Percentiles rank a stretch among this genome's conserved stretches.
Conservation (phyloP, 2,113 vertebrate genomes). For the Calidris pygmaea region DNA sequence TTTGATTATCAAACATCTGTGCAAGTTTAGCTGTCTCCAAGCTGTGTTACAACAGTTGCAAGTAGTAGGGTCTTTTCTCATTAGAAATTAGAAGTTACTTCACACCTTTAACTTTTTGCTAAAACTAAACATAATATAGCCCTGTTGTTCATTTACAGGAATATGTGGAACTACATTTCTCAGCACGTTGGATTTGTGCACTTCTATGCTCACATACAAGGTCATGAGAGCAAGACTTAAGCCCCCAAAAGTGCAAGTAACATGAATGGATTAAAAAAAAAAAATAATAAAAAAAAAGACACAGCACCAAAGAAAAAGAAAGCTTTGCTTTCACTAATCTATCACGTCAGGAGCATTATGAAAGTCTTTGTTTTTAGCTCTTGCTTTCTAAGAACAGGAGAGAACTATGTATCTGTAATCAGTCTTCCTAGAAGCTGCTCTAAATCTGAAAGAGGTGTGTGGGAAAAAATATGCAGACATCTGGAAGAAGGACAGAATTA, state of each 20-base stretch:
- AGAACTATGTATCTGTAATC: not conserved
- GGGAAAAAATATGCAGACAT: not conserved
- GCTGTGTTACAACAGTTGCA: not conserved
- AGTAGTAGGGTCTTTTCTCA: not conserved
- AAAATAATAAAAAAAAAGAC: not conserved
- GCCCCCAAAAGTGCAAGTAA: not conserved
- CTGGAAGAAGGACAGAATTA: not conserved
- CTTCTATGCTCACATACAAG: not conserved
- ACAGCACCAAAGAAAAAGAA: not conserved
- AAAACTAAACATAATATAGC: not conserved
- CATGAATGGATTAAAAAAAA: not conserved
- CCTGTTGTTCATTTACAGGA: not conserved
- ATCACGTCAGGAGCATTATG: not conserved
- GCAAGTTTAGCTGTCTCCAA: not conserved
- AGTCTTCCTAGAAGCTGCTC: not conserved
- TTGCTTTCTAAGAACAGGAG: not conserved
- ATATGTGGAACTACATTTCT: not conserved
- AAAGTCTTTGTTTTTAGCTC: not conserved
- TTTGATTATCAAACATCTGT: not conserved
- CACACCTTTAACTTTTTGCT: not conserved
- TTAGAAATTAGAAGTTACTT: not conserved
- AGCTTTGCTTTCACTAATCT: not conserved
- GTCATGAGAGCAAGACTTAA: not conserved
- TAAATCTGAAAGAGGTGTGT: rapidly evolving
- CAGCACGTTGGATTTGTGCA: not conserved